Percentiles rank a stretch among this genome's conserved stretches.
Evolutionary conservation across 2,888 invertebrate genomes (phyloP).

Genomic region (Drosophila lacicola): DNA sequence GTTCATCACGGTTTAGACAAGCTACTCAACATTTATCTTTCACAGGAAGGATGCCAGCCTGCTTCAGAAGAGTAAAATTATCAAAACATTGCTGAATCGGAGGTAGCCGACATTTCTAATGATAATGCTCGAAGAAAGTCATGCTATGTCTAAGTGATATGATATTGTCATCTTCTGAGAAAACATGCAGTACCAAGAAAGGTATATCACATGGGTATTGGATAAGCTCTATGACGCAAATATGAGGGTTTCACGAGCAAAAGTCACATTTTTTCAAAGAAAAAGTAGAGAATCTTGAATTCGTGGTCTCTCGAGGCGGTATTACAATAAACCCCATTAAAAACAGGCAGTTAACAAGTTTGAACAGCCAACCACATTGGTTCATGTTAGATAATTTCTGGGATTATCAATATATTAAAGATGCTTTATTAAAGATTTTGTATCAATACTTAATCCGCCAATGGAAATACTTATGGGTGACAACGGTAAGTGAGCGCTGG

Average conservation of each 20-base stretch:
- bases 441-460: background rate
- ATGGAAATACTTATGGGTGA: background rate
- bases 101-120: background rate
- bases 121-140: too few relatives aligned
- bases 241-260: slow-evolving; percentile 3
- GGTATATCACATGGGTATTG: too few relatives aligned
- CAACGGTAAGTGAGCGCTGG: too few relatives aligned
- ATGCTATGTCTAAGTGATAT: background rate
- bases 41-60: too few relatives aligned
- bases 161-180: background rate
- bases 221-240: background rate
- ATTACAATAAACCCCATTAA: too few relatives aligned
- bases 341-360: background rate
- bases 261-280: too few relatives aligned
- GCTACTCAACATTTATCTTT: too few relatives aligned
- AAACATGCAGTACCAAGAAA: background rate
- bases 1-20: too few relatives aligned
- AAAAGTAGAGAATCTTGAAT: background rate
- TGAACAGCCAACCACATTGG: background rate
- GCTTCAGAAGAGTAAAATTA: too few relatives aligned
- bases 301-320: too few relatives aligned
- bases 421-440: background rate
- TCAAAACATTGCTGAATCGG: too few relatives aligned
- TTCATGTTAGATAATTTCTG: background rate
- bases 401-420: background rate